Conservation (phyloP, 35 echinoderm and acorn worm species). For the Apostichopus parvimensis region DNA sequence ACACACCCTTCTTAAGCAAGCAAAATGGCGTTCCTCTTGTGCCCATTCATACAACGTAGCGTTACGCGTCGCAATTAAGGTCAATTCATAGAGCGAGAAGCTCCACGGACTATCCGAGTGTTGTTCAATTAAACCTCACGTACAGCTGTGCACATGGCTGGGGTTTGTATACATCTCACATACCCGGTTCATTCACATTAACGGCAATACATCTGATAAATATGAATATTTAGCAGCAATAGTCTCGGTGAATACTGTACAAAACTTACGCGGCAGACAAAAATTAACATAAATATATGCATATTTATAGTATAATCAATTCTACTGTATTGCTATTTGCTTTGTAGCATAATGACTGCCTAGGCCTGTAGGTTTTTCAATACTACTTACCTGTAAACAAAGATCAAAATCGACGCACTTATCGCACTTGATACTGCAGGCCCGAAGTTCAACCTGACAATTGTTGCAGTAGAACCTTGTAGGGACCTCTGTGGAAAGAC, state of each 20-base stretch:
- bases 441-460: conserved; percentile 91
- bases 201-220: conserved; percentile 20
- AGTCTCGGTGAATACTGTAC: background rate
- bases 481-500: conserved; percentile 79
- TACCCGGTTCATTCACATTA: conserved; percentile 25
- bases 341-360: conserved; percentile 54
- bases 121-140: conserved; percentile 58
- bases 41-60: conserved; percentile 57
- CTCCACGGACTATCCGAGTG: conserved; percentile 27
- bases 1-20: conserved; percentile 52
- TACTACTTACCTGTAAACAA: conserved; percentile 99
- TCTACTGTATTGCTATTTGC: conserved; percentile 41
- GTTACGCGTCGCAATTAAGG: conserved; percentile 59
- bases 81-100: conserved; percentile 46
- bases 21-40: conserved; percentile 49
- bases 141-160: conserved; percentile 60
- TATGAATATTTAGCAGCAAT: conserved; percentile 21
- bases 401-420: conserved; percentile 94
- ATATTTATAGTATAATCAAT: conserved; percentile 11
- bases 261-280: background rate
- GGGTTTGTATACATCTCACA: conserved; percentile 58
- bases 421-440: conserved; percentile 88
- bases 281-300: background rate
- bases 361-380: conserved; percentile 37
- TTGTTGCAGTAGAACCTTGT: conserved; percentile 95